A percentile compares a stretch with the other conserved stretches of the same genome.
Evolutionary conservation across 2,113 vertebrate genomes (phyloP).

Genomic region (Ibidorhyncha struthersii): DNA sequence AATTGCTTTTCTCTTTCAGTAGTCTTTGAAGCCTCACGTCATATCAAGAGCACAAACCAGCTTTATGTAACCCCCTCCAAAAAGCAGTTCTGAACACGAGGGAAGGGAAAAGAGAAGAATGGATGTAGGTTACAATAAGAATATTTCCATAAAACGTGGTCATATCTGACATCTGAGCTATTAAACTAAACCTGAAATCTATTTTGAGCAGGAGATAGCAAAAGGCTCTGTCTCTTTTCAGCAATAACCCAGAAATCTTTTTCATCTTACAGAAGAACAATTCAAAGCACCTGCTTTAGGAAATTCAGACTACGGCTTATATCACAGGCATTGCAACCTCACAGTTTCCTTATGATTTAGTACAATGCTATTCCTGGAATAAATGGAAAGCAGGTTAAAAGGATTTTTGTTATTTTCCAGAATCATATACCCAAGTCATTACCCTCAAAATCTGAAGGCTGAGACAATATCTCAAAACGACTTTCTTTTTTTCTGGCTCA

Average conservation of each 20-base stretch:
- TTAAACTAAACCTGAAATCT: constrained; percentile 61
- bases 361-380: background rate
- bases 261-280: constrained; percentile 45
- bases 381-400: background rate
- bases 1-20: constrained; percentile 58
- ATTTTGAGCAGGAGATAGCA: constrained; percentile 55
- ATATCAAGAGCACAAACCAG: constrained; percentile 54
- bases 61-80: constrained; percentile 62
- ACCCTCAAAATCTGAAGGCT: background rate
- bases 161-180: constrained; percentile 51
- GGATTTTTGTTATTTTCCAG: constrained; percentile 19
- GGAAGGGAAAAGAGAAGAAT: background rate
- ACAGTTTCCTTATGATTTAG: background rate
- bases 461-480: background rate
- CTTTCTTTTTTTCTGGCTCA: background rate
- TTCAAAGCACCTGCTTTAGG: constrained; percentile 17
- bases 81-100: constrained; percentile 40
- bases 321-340: background rate
- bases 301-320: constrained; percentile 1
- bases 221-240: constrained; percentile 47
- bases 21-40: constrained; percentile 44
- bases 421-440: background rate
- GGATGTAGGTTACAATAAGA: background rate
- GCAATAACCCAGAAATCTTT: constrained; percentile 37
- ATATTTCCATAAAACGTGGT: constrained; percentile 43